Evolutionary conservation across 2,888 invertebrate genomes (phyloP).

Genomic region (Brassicogethes aeneus): DNA sequence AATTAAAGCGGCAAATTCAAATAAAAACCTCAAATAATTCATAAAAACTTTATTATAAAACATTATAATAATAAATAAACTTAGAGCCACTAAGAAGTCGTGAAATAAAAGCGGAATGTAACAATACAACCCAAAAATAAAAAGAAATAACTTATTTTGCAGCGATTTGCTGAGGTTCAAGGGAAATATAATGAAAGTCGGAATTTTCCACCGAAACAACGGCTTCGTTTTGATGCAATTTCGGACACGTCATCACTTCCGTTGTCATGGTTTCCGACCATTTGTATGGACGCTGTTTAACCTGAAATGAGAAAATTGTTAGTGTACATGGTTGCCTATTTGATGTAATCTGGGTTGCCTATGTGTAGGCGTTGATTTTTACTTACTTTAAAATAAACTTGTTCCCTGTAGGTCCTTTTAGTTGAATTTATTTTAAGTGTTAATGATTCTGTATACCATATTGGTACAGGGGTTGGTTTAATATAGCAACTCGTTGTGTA

Average conservation of each 20-base stretch:
- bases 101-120: too few species aligned
- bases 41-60: too few species aligned
- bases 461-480: constrained; percentile 30
- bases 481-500: constrained; percentile 33
- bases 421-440: constrained; percentile 23
- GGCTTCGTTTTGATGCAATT: constrained; percentile 12
- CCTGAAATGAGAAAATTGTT: constrained; percentile 15
- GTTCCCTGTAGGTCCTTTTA: constrained; percentile 18
- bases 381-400: constrained; percentile 24
- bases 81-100: too few species aligned
- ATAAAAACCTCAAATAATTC: too few species aligned
- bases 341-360: too few species aligned
- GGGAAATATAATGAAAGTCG: constrained; percentile 25
- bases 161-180: constrained; percentile 26
- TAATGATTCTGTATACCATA: constrained; percentile 35
- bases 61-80: too few species aligned
- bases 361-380: too few species aligned
- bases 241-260: constrained; percentile 16
- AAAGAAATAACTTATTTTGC: constrained; percentile 5
- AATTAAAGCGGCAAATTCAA: too few species aligned
- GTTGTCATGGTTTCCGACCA: constrained; percentile 26
- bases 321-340: background rate
- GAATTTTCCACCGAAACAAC: constrained; percentile 11
- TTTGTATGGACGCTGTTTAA: constrained; percentile 18
- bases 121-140: background rate